phyloP scores from a whole-genome alignment of 2,888 invertebrate species.

The Homarus gammarus region DNA sequence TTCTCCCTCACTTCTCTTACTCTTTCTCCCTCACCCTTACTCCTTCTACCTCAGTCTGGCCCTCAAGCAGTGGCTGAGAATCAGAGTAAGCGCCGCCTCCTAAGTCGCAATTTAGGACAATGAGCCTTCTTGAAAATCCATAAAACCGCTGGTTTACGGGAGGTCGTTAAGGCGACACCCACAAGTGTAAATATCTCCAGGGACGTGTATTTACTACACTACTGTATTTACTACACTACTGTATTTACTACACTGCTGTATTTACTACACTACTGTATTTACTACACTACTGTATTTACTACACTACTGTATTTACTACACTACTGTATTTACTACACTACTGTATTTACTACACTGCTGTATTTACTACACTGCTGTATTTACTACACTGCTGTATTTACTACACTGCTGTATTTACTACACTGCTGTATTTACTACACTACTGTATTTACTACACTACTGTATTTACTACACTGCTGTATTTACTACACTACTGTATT shows the following conservation, averaged over 20 bases:
- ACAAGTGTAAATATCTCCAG: slow-evolving; percentile 35
- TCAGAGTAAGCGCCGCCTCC: slow-evolving; percentile 37
- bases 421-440: too few species aligned
- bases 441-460: too few species aligned
- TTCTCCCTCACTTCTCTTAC: neutral
- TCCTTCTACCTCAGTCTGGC: neutral
- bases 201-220: slow-evolving; percentile 34
- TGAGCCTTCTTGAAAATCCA: slow-evolving; percentile 60
- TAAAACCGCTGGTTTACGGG: slow-evolving; percentile 55
- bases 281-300: neutral
- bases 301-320: neutral
- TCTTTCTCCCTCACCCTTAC: neutral
- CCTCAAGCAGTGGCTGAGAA: slow-evolving; percentile 10
- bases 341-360: too few species aligned
- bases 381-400: too few species aligned
- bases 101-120: slow-evolving; percentile 62
- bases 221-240: neutral
- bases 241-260: slow-evolving; percentile 13
- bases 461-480: too few species aligned
- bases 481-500: too few species aligned
- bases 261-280: slow-evolving; percentile 9
- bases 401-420: too few species aligned
- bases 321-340: neutral
- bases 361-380: too few species aligned
- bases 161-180: slow-evolving; percentile 53